Conservation (phyloP, 2,113 vertebrate species). For the Phylloscopus whistleri region DNA sequence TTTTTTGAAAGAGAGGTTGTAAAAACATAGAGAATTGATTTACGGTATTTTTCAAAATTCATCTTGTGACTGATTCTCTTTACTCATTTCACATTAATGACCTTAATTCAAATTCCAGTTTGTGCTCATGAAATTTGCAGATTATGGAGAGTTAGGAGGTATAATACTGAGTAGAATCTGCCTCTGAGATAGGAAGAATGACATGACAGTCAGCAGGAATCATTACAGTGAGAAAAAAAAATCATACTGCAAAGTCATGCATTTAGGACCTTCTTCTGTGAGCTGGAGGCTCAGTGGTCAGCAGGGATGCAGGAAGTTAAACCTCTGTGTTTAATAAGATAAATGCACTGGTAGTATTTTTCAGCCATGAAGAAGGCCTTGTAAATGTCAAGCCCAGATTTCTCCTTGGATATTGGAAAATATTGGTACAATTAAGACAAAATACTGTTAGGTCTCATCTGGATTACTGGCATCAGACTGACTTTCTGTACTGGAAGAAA, state of each 20-base stretch:
- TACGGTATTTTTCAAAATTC: background rate
- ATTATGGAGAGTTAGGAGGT: background rate
- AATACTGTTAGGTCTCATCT: background rate
- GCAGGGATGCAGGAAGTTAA: background rate
- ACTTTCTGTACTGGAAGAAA: background rate
- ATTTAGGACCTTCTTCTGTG: background rate
- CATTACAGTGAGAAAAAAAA: background rate
- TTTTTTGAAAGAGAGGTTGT: background rate
- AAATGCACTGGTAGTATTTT: background rate
- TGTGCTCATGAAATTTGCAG: background rate
- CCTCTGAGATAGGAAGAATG: background rate
- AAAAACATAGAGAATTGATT: background rate
- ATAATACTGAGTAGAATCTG: background rate
- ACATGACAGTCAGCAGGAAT: background rate
- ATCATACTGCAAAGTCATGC: background rate
- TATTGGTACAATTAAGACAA: background rate
- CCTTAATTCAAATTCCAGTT: background rate
- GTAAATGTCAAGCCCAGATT: background rate
- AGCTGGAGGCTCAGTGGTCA: background rate
- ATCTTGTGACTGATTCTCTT: background rate
- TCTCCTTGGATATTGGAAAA: background rate
- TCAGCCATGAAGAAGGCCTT: background rate
- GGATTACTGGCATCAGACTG: background rate
- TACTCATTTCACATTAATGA: background rate
- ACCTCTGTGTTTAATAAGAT: background rate